Base-by-base conservation (phyloP, 2,888 invertebrate species). In the Chydorus sphaericus region DNA sequence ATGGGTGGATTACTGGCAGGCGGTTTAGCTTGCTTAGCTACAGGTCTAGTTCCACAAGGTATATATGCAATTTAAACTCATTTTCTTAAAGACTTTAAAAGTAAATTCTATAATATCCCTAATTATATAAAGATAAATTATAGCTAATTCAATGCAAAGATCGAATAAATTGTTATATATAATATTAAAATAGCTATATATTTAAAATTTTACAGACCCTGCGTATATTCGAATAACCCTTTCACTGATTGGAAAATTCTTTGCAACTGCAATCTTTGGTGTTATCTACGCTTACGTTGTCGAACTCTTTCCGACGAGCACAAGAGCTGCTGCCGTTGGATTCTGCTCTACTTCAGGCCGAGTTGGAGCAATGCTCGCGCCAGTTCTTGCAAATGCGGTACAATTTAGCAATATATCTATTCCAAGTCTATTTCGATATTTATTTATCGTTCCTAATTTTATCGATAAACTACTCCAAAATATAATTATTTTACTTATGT, bases 261-360 rank as follows among this genome's bases (percentile, higher is more conserved):
- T 48, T 16, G 33, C 48, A 20, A 23, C 55, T 14, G 20, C 30
- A 8, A 33, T 33, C 1, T 31, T 48, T 14, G 55, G 29, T 5
- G 33, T 11, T 16, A 48, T 55, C 36, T 55, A 48, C 23, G 30
- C 48, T 23, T 77, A 76, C 62, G 76, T 77, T 0, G 75, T 78
- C 2, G 79, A 79, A 62, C 66, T 79, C 30, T 79, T 77, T 63
- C 78, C 78, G 36, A 78, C 78, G 20, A 70, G 73, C 61, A 69
- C 72, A 50, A 67, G 79, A 39, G 78, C 75, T 63, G 74, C 77
- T 4, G 78, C 77, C 0, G 66, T 79, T 11, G 78, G 78, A 2
- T 73, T 73, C 4, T 74, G 76, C 58, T 75, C 77, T 2, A 74
- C 75, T 10, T 70, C 75, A 66, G 74, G 76, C 0, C 75, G 77